A percentile compares a stretch with the other conserved stretches of the same genome.
Conservation (phyloP, 92 coral and sea anemone genomes). For the Zoanthus solanderi region DNA sequence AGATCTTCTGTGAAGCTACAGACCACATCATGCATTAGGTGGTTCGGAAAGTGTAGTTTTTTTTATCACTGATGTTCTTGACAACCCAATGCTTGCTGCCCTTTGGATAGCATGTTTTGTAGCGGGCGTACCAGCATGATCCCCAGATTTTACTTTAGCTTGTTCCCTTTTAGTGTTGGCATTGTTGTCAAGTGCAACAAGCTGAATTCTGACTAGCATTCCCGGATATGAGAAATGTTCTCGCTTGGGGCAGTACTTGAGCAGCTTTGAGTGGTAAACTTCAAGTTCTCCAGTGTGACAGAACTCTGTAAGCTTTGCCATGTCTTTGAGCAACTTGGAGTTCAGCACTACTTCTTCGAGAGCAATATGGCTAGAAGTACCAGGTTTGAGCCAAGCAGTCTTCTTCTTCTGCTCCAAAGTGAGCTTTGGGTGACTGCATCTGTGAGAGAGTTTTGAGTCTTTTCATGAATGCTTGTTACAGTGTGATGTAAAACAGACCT, state of each 20-base stretch:
- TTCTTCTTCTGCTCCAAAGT: conserved; percentile 43
- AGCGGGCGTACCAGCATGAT: conserved; percentile 25
- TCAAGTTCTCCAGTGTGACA: conserved; percentile 70
- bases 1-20: conserved; percentile 7
- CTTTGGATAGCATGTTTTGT: conserved; percentile 57
- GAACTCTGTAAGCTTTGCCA: conserved; percentile 66
- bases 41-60: conserved; percentile 43
- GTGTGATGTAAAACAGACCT: conserved; percentile 60
- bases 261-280: conserved; percentile 69
- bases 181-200: conserved; percentile 73
- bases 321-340: conserved; percentile 61
- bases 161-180: conserved; percentile 52
- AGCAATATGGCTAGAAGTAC: conserved; percentile 57
- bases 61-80: conserved; percentile 63
- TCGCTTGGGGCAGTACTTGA: conserved; percentile 68
- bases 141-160: conserved; percentile 45
- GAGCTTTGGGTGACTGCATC: conserved; percentile 58
- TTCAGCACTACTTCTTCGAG: conserved; percentile 65
- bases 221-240: conserved; percentile 62
- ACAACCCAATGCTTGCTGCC: conserved; percentile 71
- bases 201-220: conserved; percentile 64
- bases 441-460: conserved; percentile 44
- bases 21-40: conserved; percentile 36
- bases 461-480: conserved; percentile 53
- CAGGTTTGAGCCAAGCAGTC: conserved; percentile 64